Evolutionary conservation across 2,113 vertebrate species (phyloP).

Genomic region (Beaufortia kweichowensis): DNA sequence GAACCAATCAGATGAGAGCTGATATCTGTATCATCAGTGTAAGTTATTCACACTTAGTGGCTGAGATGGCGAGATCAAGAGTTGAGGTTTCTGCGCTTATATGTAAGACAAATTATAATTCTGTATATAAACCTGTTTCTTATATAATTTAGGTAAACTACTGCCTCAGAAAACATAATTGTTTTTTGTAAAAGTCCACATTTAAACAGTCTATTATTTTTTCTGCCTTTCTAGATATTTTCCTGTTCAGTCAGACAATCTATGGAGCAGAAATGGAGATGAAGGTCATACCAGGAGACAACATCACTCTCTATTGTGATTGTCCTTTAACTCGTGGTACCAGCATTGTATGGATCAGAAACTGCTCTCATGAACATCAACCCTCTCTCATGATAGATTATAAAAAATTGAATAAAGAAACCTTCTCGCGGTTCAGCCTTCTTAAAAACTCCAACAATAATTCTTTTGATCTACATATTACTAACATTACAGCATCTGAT

Average conservation of each 20-base stretch:
- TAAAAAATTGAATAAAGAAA: fast-evolving
- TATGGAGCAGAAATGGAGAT: slow-evolving; percentile 37
- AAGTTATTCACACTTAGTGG: not conserved
- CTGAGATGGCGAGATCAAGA: not conserved
- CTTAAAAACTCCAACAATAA: not conserved
- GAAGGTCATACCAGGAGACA: slow-evolving; percentile 44
- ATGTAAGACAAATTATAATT: not conserved
- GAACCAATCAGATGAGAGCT: not conserved
- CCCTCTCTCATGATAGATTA: not conserved
- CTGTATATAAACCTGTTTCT: no score
- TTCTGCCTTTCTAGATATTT: slow-evolving; percentile 15
- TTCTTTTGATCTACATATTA: slow-evolving; percentile 35
- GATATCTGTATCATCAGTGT: not conserved
- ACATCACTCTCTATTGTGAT: slow-evolving; percentile 29
- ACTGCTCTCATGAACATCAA: slow-evolving; percentile 23
- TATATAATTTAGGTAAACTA: no score
- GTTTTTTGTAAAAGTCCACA: no score
- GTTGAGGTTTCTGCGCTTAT: not conserved
- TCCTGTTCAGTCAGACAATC: slow-evolving; percentile 2
- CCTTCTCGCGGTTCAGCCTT: not conserved
- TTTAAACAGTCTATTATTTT: no score
- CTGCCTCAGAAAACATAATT: no score
- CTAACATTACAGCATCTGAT: slow-evolving; percentile 48
- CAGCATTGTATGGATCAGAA: not conserved
- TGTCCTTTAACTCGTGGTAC: not conserved